These are phyloP conservation scores for Bombus pyrosoma DNA, from an alignment of 1,140 invertebrate genomes.

Conservation along the genomic window DNA sequence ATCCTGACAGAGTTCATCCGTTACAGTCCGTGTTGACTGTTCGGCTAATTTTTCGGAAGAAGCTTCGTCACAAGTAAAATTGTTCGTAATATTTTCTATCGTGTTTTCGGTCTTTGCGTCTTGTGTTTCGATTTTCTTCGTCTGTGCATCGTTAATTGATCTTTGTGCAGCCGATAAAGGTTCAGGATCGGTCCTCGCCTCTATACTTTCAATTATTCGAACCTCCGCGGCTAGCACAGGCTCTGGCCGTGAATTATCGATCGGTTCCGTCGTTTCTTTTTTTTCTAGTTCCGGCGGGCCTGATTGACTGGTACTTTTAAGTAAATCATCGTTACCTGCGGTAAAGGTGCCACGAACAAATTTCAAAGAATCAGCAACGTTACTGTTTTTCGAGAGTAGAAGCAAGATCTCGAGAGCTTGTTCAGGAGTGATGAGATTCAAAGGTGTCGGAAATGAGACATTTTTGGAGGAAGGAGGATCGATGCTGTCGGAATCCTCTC, in stretches of 20 bases:
- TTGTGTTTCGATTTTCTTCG: background rate
- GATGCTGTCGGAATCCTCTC: slow-evolving; percentile 65
- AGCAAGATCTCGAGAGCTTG: slow-evolving; percentile 74
- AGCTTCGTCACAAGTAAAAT: background rate
- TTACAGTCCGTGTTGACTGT: slow-evolving; percentile 10
- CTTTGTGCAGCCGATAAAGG: background rate
- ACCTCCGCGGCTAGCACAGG: slow-evolving; percentile 5
- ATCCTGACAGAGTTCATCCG: slow-evolving; percentile 67
- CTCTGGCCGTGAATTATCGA: background rate
- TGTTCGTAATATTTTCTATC: background rate
- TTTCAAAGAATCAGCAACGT: slow-evolving; percentile 32
- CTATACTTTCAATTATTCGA: slow-evolving; percentile 45
- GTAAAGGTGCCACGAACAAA: slow-evolving; percentile 18
- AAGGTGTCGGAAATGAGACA: slow-evolving; percentile 57
- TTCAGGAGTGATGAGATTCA: slow-evolving; percentile 70
- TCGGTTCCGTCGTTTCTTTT: slow-evolving; percentile 3
- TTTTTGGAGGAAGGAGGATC: slow-evolving; percentile 59
- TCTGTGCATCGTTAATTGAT: background rate
- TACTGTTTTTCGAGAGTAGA: slow-evolving; percentile 66
- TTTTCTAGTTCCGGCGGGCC: slow-evolving; percentile 4
- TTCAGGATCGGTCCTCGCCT: slow-evolving; percentile 23
- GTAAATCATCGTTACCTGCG: slow-evolving; percentile 24
- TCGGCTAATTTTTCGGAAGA: slow-evolving; percentile 2
- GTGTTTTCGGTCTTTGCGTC: background rate
- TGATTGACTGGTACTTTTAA: slow-evolving; percentile 40